These are phyloP conservation scores for Xiphophorus couchianus DNA, from an alignment of 2,113 vertebrate genomes.

Conservation along the genomic window DNA sequence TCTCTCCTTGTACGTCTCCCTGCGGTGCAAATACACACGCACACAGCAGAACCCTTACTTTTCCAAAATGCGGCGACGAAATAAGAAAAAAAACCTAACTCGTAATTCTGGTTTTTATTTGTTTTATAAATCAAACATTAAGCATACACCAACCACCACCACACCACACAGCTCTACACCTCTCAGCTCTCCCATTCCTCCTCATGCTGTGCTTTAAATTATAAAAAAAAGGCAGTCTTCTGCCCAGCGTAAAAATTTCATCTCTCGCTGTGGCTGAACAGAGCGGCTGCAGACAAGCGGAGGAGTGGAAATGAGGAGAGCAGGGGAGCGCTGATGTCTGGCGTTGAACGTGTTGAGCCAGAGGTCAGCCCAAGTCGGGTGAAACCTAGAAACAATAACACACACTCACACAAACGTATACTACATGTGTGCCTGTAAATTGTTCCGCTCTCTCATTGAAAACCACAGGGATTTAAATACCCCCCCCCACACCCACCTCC, in stretches of 20 bases:
- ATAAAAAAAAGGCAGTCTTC: conserved; percentile 32
- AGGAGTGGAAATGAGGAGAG: conserved; percentile 73
- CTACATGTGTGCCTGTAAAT: conserved; percentile 54
- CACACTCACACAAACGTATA: conserved; percentile 28
- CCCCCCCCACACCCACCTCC: conserved; percentile 1
- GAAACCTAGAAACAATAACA: conserved; percentile 66
- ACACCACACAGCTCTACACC: not conserved
- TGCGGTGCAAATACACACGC: conserved; percentile 5
- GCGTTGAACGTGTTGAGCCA: conserved; percentile 66
- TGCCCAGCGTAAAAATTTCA: conserved; percentile 68
- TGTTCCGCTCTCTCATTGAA: conserved; percentile 49
- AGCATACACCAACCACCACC: conserved; percentile 24
- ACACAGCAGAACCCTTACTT: not conserved
- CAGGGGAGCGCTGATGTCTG: conserved; percentile 63
- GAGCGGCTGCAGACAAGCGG: conserved; percentile 62
- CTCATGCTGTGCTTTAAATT: conserved; percentile 34
- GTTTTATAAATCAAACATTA: conserved; percentile 53
- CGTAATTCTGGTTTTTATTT: conserved; percentile 2
- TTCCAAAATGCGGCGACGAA: conserved; percentile 23
- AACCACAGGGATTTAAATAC: conserved; percentile 61
- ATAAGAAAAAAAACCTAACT: not conserved
- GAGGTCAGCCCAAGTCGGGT: conserved; percentile 65
- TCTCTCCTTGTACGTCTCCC: conserved; percentile 17
- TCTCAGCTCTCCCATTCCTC: conserved; percentile 24
- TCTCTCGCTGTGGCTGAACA: conserved; percentile 57